A percentile compares a stretch with the other conserved stretches of the same genome.
phyloP scores from a whole-genome alignment of 2,113 vertebrate genomes.

The Carettochelys insculpta region DNA sequence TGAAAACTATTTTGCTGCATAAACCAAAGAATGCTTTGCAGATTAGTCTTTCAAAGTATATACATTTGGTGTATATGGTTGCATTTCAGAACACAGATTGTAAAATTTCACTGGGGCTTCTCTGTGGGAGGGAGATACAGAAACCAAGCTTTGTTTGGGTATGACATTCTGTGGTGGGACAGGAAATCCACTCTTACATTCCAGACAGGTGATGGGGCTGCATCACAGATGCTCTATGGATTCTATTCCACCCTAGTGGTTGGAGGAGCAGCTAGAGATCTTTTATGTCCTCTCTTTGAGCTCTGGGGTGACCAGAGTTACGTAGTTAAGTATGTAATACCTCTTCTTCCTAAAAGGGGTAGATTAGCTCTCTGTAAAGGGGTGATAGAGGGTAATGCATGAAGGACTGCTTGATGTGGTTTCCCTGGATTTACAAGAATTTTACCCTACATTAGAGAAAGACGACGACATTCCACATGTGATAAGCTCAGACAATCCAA shows the following conservation, averaged over 20 bases:
- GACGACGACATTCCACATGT: neutral
- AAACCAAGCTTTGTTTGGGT: neutral
- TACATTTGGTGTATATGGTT: neutral
- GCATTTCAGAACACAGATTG: neutral
- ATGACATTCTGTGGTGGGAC: neutral
- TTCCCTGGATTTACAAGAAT: neutral
- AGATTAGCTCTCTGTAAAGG: neutral
- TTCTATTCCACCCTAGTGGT: neutral
- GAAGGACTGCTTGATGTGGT: neutral
- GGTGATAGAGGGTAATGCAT: no score
- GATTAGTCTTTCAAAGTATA: neutral
- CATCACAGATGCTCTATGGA: neutral
- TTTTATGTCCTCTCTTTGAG: neutral
- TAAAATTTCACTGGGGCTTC: neutral
- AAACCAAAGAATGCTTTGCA: neutral
- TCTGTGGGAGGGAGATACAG: neutral
- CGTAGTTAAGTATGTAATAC: neutral
- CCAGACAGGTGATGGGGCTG: neutral
- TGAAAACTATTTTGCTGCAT: neutral
- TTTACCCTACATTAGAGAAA: neutral
- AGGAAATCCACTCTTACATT: neutral
- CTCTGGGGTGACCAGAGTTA: neutral
- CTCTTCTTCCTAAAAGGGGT: neutral
- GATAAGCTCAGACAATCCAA: neutral
- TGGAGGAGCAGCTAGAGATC: neutral